Percentiles rank a stretch among this genome's conserved stretches.
Conservation (phyloP, 2,888 invertebrate genomes). For the Druceiella hillmani region DNA sequence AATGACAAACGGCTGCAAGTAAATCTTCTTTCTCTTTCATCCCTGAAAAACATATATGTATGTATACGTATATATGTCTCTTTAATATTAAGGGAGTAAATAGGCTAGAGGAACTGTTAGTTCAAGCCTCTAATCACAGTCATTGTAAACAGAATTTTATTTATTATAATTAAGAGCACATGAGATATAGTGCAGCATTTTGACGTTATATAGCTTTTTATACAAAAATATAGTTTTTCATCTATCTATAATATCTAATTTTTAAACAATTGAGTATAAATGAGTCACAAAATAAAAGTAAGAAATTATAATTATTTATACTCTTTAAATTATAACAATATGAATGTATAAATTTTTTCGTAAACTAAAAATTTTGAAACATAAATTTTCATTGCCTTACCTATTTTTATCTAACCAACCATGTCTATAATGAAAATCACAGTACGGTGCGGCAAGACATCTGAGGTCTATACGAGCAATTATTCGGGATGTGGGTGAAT, state of each 20-base stretch:
- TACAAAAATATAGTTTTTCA: too few species aligned
- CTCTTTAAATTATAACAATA: too few species aligned
- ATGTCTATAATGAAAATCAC: conserved; percentile 79
- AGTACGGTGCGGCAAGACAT: conserved; percentile 83
- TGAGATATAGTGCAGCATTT: too few species aligned
- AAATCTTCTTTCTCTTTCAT: conserved; percentile 76
- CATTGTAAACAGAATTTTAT: neutral
- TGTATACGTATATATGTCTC: neutral
- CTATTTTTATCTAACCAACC: conserved; percentile 68
- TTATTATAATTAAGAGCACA: too few species aligned
- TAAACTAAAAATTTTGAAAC: neutral
- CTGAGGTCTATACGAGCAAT: conserved; percentile 75
- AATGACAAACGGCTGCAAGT: conserved; percentile 80
- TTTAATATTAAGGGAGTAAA: neutral
- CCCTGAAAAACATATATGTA: conserved; percentile 36
- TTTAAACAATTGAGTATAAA: too few species aligned
- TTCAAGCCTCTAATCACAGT: neutral
- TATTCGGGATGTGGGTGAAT: conserved; percentile 74
- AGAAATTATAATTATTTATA: too few species aligned
- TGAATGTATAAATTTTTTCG: conserved; percentile 5
- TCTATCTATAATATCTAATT: too few species aligned
- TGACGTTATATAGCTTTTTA: too few species aligned
- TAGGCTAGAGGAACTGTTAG: neutral
- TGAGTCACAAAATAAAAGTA: too few species aligned
- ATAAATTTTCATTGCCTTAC: conserved; percentile 35